phyloP scores from a whole-genome alignment of 2,888 invertebrate species.

The Synergus japonicus region DNA sequence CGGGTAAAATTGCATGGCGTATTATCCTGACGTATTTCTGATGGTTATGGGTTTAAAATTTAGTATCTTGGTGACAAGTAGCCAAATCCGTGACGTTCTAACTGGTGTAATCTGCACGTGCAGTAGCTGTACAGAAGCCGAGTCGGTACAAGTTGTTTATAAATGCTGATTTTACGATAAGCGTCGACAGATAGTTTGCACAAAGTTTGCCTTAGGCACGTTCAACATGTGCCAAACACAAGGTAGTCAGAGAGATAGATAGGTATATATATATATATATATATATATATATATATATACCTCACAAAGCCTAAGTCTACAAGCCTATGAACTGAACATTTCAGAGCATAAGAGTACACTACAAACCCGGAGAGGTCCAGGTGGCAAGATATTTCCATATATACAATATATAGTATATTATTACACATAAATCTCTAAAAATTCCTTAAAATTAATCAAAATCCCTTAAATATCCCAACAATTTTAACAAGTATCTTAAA shows the following conservation, averaged over 20 bases:
- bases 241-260: not conserved
- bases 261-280: not conserved
- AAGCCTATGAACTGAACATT: not conserved
- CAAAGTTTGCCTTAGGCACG: slow-evolving; percentile 41
- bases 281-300: not conserved
- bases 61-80: slow-evolving; percentile 33
- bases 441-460: too few relatives aligned
- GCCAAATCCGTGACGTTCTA: slow-evolving; percentile 23
- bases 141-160: slow-evolving; percentile 47
- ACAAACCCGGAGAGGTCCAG: not conserved
- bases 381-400: not conserved
- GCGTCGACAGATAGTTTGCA: slow-evolving; percentile 49
- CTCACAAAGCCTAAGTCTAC: not conserved
- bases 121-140: slow-evolving; percentile 6
- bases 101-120: slow-evolving; percentile 27
- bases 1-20: too few relatives aligned
- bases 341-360: not conserved
- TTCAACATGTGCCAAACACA: slow-evolving; percentile 26
- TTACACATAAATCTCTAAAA: too few relatives aligned
- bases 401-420: too few relatives aligned
- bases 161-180: slow-evolving; percentile 51
- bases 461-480: too few relatives aligned
- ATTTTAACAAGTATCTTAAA: too few relatives aligned
- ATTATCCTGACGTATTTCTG: not conserved
- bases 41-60: slow-evolving; percentile 11